A percentile compares a stretch with the other conserved stretches of the same genome.
Evolutionary conservation across 2,888 invertebrate species (phyloP).

Genomic region (Euproctis similis): DNA sequence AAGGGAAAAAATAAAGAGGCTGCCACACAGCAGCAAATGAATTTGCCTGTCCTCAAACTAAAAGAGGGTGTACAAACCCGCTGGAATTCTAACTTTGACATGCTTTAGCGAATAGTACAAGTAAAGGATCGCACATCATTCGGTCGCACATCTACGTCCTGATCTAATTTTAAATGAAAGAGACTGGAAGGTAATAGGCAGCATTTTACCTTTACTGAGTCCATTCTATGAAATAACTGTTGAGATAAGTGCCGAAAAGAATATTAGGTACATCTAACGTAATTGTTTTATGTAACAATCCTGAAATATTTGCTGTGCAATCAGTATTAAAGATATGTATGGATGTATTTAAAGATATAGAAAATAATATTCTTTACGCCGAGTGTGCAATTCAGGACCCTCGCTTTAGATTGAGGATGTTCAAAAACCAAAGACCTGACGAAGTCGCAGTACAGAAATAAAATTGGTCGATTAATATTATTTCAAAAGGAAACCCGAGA

Average conservation of each 20-base stretch:
- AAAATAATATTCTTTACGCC: conserved; percentile 5
- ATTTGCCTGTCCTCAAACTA: conserved; percentile 11
- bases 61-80: conserved; percentile 21
- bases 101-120: conserved; percentile 11
- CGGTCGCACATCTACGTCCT: conserved; percentile 14
- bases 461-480: background rate
- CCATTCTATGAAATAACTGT: conserved; percentile 16
- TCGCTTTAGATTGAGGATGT: background rate
- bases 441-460: background rate
- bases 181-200: conserved; percentile 10
- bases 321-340: background rate
- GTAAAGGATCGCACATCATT: too few relatives aligned
- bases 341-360: conserved; percentile 3
- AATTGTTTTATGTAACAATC: conserved; percentile 7
- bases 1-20: background rate
- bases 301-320: background rate
- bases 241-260: conserved; percentile 14
- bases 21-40: background rate
- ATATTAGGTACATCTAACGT: too few relatives aligned
- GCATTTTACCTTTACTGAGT: conserved; percentile 8
- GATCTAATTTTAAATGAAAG: conserved; percentile 8
- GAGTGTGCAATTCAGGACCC: conserved; percentile 9
- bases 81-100: conserved; percentile 23
- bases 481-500: too few relatives aligned
- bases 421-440: background rate